These are phyloP conservation scores for Thaumetopoea pityocampa DNA, from an alignment of 1,140 invertebrate genomes.

Conservation along the genomic window DNA sequence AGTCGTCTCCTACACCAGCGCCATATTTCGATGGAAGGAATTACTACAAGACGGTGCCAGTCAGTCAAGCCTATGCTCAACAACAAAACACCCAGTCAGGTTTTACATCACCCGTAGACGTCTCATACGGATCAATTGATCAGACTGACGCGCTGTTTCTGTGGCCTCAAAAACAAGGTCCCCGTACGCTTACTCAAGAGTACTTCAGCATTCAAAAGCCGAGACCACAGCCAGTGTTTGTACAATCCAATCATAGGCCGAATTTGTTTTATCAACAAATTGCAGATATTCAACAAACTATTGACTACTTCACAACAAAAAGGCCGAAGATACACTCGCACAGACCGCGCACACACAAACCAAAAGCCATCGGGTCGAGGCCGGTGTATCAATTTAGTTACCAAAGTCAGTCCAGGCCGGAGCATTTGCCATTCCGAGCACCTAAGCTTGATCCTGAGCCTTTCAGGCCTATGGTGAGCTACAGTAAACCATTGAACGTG, in stretches of 20 bases:
- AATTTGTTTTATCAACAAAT: slow-evolving; percentile 74
- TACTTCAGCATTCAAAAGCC: slow-evolving; percentile 71
- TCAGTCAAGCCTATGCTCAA: slow-evolving; percentile 30
- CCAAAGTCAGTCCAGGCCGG: slow-evolving; percentile 55
- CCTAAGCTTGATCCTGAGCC: slow-evolving; percentile 77
- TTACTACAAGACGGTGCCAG: slow-evolving; percentile 67
- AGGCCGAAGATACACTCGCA: slow-evolving; percentile 64
- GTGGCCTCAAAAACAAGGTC: slow-evolving; percentile 72
- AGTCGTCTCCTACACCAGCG: slow-evolving; percentile 47
- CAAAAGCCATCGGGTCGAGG: slow-evolving; percentile 51
- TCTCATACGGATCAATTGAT: slow-evolving; percentile 65
- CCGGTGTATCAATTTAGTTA: slow-evolving; percentile 70
- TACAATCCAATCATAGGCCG: slow-evolving; percentile 57
- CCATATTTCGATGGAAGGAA: slow-evolving; percentile 66
- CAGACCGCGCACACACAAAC: slow-evolving; percentile 55
- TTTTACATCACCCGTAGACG: slow-evolving; percentile 54
- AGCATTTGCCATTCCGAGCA: slow-evolving; percentile 67
- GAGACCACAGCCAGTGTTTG: slow-evolving; percentile 50
- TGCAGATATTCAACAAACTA: slow-evolving; percentile 74
- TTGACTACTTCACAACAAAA: slow-evolving; percentile 72
- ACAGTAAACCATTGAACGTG: slow-evolving; percentile 78
- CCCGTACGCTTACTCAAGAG: slow-evolving; percentile 69
- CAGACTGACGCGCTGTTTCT: slow-evolving; percentile 64
- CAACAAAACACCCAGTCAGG: slow-evolving; percentile 48
- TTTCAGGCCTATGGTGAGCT: slow-evolving; percentile 79